A percentile compares a stretch with the other conserved stretches of the same genome.
Conservation (phyloP, 35 echinoderm and acorn worm genomes). For the Nesometra sesokonis region DNA sequence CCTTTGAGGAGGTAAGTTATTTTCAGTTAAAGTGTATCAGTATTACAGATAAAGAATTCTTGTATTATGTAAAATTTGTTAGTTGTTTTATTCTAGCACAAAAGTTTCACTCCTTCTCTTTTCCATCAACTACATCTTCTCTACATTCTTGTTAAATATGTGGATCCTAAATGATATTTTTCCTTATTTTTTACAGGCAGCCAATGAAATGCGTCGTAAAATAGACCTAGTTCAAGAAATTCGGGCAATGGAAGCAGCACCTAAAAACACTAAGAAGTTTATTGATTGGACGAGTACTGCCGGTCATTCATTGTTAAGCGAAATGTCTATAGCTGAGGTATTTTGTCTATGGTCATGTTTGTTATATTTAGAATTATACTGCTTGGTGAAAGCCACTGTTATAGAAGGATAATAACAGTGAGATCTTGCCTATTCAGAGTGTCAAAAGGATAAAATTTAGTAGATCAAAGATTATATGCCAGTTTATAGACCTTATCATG, state of each 20-base stretch:
- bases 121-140: not conserved
- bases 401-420: no score
- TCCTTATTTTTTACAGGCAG: constrained; percentile 46
- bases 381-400: no score
- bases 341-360: no score
- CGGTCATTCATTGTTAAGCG: constrained; percentile 74
- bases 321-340: constrained; percentile 99
- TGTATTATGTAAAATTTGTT: no score
- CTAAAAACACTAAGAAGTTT: constrained; percentile 68
- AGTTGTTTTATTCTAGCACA: no score
- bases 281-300: constrained; percentile 82
- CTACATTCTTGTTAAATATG: not conserved
- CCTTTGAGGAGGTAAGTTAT: constrained; percentile 77
- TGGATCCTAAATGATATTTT: not conserved
- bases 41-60: no score
- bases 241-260: constrained; percentile 76
- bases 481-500: no score
- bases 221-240: constrained; percentile 94
- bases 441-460: no score
- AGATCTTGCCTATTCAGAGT: no score
- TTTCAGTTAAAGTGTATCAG: no score
- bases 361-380: no score
- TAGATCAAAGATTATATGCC: no score
- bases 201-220: constrained; percentile 89
- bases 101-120: not conserved